These are phyloP conservation scores for Nyctibius grandis DNA, from an alignment of 2,797 vertebrate species.

Conservation along the genomic window DNA sequence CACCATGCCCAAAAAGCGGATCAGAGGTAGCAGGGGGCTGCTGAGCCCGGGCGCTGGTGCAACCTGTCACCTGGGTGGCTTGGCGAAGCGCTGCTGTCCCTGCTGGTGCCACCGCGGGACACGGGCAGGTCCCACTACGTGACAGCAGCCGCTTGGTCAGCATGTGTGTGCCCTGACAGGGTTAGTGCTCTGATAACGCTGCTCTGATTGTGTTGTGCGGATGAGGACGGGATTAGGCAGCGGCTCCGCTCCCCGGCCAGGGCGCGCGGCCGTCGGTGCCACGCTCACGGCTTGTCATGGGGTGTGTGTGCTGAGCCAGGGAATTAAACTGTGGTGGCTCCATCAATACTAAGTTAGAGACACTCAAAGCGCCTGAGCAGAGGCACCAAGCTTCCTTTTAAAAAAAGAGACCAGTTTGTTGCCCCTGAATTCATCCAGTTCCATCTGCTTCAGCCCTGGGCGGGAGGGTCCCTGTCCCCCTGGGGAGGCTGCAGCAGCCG, in stretches of 20 bases:
- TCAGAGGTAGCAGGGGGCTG: not conserved
- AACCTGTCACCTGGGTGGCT: not conserved
- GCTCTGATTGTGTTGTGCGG: not conserved
- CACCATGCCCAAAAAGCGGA: not conserved
- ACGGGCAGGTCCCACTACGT: rapidly evolving
- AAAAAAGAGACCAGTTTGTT: not conserved
- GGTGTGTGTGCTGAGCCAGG: not conserved
- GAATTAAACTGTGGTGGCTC: conserved; percentile 30
- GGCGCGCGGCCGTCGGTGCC: not conserved
- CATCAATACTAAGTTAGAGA: not conserved
- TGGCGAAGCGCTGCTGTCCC: not conserved
- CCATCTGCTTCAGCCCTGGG: not conserved
- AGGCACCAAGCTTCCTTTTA: not conserved
- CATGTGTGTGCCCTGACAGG: not conserved
- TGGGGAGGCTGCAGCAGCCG: not conserved
- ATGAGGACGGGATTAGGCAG: not conserved
- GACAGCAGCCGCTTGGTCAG: not conserved
- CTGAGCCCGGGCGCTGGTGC: not conserved
- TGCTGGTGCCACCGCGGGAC: rapidly evolving
- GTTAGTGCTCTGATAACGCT: not conserved
- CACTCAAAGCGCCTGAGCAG: not conserved
- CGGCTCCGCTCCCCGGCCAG: not conserved
- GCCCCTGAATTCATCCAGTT: not conserved
- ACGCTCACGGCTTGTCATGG: not conserved
- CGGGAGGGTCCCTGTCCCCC: no score